Evolutionary conservation across 2,797 vertebrate genomes (phyloP).

Genomic region (Bradypodion pumilum): DNA sequence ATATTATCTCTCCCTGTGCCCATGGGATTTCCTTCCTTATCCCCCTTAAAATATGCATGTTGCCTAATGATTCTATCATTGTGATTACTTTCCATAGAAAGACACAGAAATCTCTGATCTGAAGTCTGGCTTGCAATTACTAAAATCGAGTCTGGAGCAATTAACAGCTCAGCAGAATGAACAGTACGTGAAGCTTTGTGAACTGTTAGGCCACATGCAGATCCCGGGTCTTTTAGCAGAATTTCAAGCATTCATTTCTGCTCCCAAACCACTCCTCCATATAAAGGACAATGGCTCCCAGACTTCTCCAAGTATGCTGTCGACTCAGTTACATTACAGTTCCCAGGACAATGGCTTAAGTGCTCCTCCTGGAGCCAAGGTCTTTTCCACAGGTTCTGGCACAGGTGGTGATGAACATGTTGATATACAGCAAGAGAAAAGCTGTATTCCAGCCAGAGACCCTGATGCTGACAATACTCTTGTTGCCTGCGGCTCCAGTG

Average conservation of each 20-base stretch:
- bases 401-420: neutral
- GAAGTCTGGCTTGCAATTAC: slow-evolving; percentile 68
- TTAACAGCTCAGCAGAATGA: slow-evolving; percentile 70
- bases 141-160: slow-evolving; percentile 67
- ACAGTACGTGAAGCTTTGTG: slow-evolving; percentile 64
- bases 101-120: slow-evolving; percentile 71
- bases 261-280: neutral
- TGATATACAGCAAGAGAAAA: slow-evolving; percentile 25
- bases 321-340: neutral
- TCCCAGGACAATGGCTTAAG: neutral
- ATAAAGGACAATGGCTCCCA: slow-evolving; percentile 67
- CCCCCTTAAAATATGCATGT: neutral
- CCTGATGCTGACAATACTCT: neutral
- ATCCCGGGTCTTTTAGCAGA: slow-evolving; percentile 60
- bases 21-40: neutral
- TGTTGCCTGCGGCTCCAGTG: neutral
- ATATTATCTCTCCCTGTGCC: neutral
- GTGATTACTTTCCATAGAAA: slow-evolving; percentile 66
- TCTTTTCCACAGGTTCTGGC: neutral
- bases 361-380: slow-evolving; percentile 8
- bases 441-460: neutral
- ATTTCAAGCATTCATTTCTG: slow-evolving; percentile 48
- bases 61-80: slow-evolving; percentile 41
- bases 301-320: slow-evolving; percentile 64
- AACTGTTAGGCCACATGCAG: slow-evolving; percentile 63